A percentile compares a stretch with the other conserved stretches of the same genome.
phyloP scores from a whole-genome alignment of 1,140 invertebrate genomes.

The Oryzaephilus surinamensis region DNA sequence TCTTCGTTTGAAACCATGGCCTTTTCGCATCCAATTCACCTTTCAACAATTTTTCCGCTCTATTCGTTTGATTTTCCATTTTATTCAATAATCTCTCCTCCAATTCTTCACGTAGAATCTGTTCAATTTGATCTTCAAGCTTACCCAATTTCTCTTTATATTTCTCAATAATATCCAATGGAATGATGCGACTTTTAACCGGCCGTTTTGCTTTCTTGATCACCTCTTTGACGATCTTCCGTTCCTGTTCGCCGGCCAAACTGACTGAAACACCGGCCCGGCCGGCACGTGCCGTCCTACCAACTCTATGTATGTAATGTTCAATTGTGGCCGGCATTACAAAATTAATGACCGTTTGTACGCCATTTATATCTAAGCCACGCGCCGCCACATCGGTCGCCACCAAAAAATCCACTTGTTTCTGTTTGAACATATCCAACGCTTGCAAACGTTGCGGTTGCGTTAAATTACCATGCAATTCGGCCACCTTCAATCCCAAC shows the following conservation, averaged over 20 bases:
- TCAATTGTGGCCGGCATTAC: conserved; percentile 87
- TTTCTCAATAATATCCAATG: conserved; percentile 79
- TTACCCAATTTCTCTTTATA: conserved; percentile 63
- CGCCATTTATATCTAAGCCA: conserved; percentile 91
- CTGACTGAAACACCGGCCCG: conserved; percentile 83
- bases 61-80: conserved; percentile 75
- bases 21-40: conserved; percentile 40
- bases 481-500: conserved; percentile 55
- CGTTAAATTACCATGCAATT: conserved; percentile 91
- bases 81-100: conserved; percentile 72
- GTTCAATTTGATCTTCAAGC: conserved; percentile 67
- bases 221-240: conserved; percentile 82
- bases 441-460: conserved; percentile 86
- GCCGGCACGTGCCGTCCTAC: conserved; percentile 86
- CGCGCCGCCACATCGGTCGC: conserved; percentile 95
- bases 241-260: conserved; percentile 84
- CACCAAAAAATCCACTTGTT: conserved; percentile 69
- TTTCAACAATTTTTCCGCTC: conserved; percentile 64
- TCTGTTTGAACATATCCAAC: conserved; percentile 80
- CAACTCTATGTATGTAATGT: conserved; percentile 86
- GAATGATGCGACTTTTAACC: conserved; percentile 79
- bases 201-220: conserved; percentile 77
- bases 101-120: conserved; percentile 74
- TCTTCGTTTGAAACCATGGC: conserved; percentile 83
- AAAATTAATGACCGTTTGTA: conserved; percentile 96